Base-by-base conservation (phyloP, 1,140 invertebrate species). In the Aphelinus atriplicis region DNA sequence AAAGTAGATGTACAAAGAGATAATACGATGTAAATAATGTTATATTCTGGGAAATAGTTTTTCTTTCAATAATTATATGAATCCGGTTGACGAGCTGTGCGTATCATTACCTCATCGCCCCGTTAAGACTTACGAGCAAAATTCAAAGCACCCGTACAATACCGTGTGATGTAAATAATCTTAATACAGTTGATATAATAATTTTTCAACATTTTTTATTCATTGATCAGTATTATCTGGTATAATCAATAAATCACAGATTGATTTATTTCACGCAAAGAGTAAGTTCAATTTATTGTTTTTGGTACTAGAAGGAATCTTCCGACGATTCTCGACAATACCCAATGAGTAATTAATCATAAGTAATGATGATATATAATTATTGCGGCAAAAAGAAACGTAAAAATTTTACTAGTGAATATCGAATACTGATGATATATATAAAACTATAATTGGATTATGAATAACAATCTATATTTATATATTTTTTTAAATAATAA, bases 241-340 rank as follows among this genome's bases (percentile, higher is more conserved):
- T 70, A 75, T 69, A 75, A 75, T 75, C 57, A 57, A 64, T 50
- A 64, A 61, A 75, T 75, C 73, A 75, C 73, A 75, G 73, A 69
- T 69, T 57, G 50, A 75, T 58, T 69, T 70, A 69, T 69, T 75
- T 50, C 26, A 69, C 5, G 63, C 56, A 73, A 46, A 73, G 7
- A 7, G 46, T 57, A 63, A 73, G n/a, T 45, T 51, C 7, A 63
- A 67, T 64, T 68, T 55, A 68, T 62, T 74, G 48, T 56, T 60
- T 63, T 53, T 26, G 26, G 26, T 26, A 26, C 26, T 26, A 26
- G 26, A 26, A 26, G 26, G 26, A 26, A 26, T 26, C 26, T 26
- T 26, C 26, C 26, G 26, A 26, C 26, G 26, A 26, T 26, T 26
- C 26, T 26, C 26, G 26, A 26, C 26, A 26, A 26, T 26, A 26